Conservation (phyloP, 2,888 invertebrate genomes). For the Volucella inflata region DNA sequence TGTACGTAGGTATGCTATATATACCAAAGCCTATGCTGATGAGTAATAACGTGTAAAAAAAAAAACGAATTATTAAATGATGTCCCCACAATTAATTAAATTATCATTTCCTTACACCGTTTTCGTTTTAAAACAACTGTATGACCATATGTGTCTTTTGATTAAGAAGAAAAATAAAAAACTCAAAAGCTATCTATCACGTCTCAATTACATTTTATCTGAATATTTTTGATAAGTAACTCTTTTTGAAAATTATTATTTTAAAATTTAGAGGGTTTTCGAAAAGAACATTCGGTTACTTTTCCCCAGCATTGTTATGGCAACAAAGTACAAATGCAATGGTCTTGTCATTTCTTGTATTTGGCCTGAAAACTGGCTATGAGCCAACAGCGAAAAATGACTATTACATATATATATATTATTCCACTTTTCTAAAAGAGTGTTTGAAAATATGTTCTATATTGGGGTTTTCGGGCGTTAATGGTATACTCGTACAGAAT, state of each 20-base stretch:
- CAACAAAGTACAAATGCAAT: neutral
- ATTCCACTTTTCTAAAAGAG: neutral
- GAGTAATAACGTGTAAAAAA: neutral
- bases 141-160: too few species aligned
- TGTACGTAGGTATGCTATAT: neutral
- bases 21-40: neutral
- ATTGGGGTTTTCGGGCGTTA: slow-evolving; percentile 35
- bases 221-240: neutral
- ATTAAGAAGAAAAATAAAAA: too few species aligned
- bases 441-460: slow-evolving; percentile 33
- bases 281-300: slow-evolving; percentile 32
- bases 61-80: neutral
- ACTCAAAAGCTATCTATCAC: neutral
- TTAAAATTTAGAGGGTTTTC: neutral
- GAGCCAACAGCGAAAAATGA: slow-evolving; percentile 65
- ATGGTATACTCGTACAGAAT: slow-evolving; percentile 15
- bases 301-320: neutral
- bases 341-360: slow-evolving; percentile 7
- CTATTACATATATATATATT: slow-evolving; percentile 5
- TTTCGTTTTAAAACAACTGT: neutral
- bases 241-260: slow-evolving; percentile 9
- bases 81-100: slow-evolving; percentile 10
- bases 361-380: slow-evolving; percentile 37
- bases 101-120: slow-evolving; percentile 20
- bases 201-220: neutral